Base-by-base conservation (phyloP, 1,140 invertebrate species). In the Cherax quadricarinatus region DNA sequence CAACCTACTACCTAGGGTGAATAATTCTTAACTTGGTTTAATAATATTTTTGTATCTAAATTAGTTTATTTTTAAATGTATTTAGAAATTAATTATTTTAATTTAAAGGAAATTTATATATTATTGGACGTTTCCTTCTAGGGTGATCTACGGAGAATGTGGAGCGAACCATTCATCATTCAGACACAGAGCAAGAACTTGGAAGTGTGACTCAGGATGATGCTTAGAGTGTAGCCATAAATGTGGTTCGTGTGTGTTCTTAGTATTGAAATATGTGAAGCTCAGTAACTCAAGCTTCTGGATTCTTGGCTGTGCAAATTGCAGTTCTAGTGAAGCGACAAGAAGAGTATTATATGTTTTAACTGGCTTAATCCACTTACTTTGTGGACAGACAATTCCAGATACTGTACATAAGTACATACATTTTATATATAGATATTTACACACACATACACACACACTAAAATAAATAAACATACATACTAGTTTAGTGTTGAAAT, bases 101-200 rank as follows among this genome's bases (percentile, higher is more conserved):
- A 1, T 41, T 41, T 41, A 2, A 41, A 41, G 30, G 30, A 41
- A 41, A 41, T 41, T 41, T 41, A 41, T 41, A 57, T 57, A 57
- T 57, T 4, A 18, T 18, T 66, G 5, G 21, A 21, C 0, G 62
- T 66, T 21, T 91, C 93, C 91, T 96, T 96, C 60, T 95, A 99
- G 98, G 98, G 98, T 94, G 98, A 99, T 96, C 96, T 99, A 91
- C 96, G 98, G 95, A 96, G 98, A 94, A 99, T 99, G 98, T 99
- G 98, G 98, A 98, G 98, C 94, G 98, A 99, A 96, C 98, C 98
- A 62, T 99, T 99, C 95, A 98, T 98, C 95, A 96, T 97, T 94
- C 97, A 97, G 94, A 96, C 96, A 94, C 96, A 96, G 94, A 96
- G 97, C 86, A 98, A 98, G 95, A 96, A 97, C 94, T 96, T 97